Percentiles rank a stretch among this genome's conserved stretches.
These are phyloP conservation scores for Eupeodes latifasciatus DNA, from an alignment of 2,888 invertebrate species.

Conservation along the genomic window DNA sequence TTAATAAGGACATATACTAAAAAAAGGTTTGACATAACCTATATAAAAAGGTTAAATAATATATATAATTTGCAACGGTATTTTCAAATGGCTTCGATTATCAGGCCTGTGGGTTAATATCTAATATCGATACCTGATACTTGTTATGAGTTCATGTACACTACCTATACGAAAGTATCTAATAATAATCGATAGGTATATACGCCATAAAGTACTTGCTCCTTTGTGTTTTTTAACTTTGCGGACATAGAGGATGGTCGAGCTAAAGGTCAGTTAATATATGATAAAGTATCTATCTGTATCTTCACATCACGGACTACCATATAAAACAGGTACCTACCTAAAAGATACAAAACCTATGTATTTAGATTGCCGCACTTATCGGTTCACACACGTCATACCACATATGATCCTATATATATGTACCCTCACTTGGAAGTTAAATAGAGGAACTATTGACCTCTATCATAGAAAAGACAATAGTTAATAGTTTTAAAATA, in stretches of 20 bases:
- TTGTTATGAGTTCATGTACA: slow-evolving; percentile 9
- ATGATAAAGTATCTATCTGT: slow-evolving; percentile 35
- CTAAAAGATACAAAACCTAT: no score
- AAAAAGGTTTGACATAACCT: slow-evolving; percentile 15
- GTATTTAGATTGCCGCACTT: slow-evolving; percentile 25
- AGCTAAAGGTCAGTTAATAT: slow-evolving; percentile 33
- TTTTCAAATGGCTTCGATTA: slow-evolving; percentile 18
- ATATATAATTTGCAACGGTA: slow-evolving; percentile 15
- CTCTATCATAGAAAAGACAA: slow-evolving; percentile 56
- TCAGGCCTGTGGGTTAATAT: slow-evolving; percentile 28
- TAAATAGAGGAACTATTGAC: slow-evolving; percentile 64
- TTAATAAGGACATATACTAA: slow-evolving; percentile 2
- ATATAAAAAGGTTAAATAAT: background rate
- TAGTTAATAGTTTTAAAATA: slow-evolving; percentile 54
- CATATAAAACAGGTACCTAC: background rate
- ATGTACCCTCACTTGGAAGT: background rate
- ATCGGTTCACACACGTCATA: slow-evolving; percentile 39
- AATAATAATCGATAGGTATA: slow-evolving; percentile 19
- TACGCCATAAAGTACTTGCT: slow-evolving; percentile 11
- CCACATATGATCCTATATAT: slow-evolving; percentile 39
- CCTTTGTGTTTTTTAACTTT: background rate
- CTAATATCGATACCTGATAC: background rate
- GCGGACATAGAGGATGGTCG: slow-evolving; percentile 7
- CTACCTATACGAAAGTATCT: background rate
- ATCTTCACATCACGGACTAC: background rate